These are phyloP conservation scores for Ophioderma brevispina DNA, from an alignment of 35 echinoderm and acorn worm genomes.

Conservation along the genomic window DNA sequence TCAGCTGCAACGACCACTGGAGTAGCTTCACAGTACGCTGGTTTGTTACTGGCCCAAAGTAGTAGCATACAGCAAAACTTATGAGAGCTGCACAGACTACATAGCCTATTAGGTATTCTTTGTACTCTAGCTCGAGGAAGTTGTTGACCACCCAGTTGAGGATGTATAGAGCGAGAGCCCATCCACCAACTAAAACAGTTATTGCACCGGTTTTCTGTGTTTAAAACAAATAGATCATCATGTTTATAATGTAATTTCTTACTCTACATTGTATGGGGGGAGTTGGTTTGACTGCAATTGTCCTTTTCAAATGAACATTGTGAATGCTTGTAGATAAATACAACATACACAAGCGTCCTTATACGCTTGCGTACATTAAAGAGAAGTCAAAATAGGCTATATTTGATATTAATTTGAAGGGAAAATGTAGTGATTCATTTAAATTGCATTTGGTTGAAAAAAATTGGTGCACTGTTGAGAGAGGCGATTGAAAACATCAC, in stretches of 20 bases:
- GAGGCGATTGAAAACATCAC: too few relatives aligned
- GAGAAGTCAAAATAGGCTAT: too few relatives aligned
- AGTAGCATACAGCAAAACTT: conserved; percentile 95
- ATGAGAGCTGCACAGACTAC: conserved; percentile 60
- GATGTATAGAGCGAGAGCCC: conserved; percentile 69
- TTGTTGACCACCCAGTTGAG: conserved; percentile 67
- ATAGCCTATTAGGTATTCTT: conserved; percentile 70
- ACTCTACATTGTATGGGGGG: neutral
- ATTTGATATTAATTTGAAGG: too few relatives aligned
- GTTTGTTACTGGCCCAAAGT: conserved; percentile 83
- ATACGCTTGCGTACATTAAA: too few relatives aligned
- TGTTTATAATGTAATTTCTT: neutral
- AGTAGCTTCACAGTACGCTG: conserved; percentile 80
- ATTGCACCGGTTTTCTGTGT: conserved; percentile 82
- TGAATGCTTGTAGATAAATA: neutral
- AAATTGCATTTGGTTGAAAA: too few relatives aligned
- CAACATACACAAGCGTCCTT: too few relatives aligned
- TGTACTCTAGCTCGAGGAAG: conserved; percentile 59
- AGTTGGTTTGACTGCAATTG: neutral
- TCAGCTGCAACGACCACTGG: conserved; percentile 51
- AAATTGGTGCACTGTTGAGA: too few relatives aligned
- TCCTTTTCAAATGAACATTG: too few relatives aligned
- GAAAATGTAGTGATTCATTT: too few relatives aligned
- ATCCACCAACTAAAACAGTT: conserved; percentile 68
- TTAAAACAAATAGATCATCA: neutral